Conservation (phyloP, 2,113 vertebrate species). For the Gobio gobio region DNA sequence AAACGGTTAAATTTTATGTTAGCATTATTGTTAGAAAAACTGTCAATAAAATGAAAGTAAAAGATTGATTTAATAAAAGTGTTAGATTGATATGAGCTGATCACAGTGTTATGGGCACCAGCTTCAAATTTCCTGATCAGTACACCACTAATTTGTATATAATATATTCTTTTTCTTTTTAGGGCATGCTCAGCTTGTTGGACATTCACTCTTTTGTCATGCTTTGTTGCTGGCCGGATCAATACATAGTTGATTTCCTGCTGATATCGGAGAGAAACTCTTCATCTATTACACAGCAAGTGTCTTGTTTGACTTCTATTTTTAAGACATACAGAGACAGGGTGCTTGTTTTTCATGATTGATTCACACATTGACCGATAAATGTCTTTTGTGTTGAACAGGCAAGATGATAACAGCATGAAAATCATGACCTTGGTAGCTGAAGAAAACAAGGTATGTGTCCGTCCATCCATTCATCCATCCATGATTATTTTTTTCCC, state of each 20-base stretch:
- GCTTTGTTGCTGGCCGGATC: constrained; percentile 83
- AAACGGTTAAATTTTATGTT: too few relatives aligned
- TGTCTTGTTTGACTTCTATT: constrained; percentile 9
- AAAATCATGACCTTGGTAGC: constrained; percentile 87
- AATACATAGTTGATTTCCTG: constrained; percentile 85
- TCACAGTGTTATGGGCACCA: too few relatives aligned
- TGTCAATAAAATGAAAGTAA: too few relatives aligned
- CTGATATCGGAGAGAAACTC: constrained; percentile 86
- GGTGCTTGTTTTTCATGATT: background rate
- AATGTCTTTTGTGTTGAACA: constrained; percentile 62
- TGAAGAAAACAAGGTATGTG: constrained; percentile 78
- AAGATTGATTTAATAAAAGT: too few relatives aligned
- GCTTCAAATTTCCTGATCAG: background rate
- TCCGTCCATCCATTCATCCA: too few relatives aligned
- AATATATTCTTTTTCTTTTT: constrained; percentile 4
- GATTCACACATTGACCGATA: background rate
- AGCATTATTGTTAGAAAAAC: too few relatives aligned
- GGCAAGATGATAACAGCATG: constrained; percentile 82
- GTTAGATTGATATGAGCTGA: too few relatives aligned
- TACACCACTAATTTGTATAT: background rate
- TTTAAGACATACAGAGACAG: background rate
- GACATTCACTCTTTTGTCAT: constrained; percentile 83
- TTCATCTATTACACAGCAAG: constrained; percentile 76
- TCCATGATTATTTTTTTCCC: background rate
- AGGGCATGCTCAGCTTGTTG: constrained; percentile 89